phyloP scores from a whole-genome alignment of 2,113 vertebrate genomes.

The Laticauda colubrina region DNA sequence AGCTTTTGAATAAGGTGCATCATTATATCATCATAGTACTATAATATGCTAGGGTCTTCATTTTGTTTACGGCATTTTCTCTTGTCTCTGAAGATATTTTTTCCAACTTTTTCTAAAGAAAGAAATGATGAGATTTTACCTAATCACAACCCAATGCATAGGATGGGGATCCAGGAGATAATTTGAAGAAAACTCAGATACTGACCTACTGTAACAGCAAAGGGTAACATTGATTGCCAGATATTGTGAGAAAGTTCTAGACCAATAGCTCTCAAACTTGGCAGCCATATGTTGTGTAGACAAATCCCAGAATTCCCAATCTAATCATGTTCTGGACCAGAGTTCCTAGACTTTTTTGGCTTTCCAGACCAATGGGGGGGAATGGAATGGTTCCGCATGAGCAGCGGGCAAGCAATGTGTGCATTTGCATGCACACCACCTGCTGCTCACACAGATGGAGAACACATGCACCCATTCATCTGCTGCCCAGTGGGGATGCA shows the following conservation, averaged over 20 bases:
- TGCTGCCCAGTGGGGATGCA: not conserved
- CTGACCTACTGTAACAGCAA: not conserved
- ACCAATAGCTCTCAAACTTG: not conserved
- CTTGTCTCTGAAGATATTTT: not conserved
- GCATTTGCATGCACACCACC: no score
- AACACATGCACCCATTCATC: no score
- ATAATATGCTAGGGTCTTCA: not conserved
- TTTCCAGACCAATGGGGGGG: not conserved
- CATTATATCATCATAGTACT: not conserved
- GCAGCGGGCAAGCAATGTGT: not conserved
- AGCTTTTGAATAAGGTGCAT: not conserved
- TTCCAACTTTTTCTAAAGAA: not conserved
- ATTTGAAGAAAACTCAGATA: not conserved
- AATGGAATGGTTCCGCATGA: not conserved
- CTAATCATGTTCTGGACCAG: not conserved
- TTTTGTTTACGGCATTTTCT: not conserved
- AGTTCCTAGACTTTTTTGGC: not conserved
- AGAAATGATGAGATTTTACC: not conserved
- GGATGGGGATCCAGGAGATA: not conserved
- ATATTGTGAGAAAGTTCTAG: not conserved
- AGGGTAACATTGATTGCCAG: not conserved
- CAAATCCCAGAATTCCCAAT: not conserved
- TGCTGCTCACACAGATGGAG: not conserved
- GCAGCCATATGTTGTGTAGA: not conserved
- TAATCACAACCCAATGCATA: not conserved